phyloP scores from a whole-genome alignment of 2,888 invertebrate species.

The Pristionchus maxplancki region DNA sequence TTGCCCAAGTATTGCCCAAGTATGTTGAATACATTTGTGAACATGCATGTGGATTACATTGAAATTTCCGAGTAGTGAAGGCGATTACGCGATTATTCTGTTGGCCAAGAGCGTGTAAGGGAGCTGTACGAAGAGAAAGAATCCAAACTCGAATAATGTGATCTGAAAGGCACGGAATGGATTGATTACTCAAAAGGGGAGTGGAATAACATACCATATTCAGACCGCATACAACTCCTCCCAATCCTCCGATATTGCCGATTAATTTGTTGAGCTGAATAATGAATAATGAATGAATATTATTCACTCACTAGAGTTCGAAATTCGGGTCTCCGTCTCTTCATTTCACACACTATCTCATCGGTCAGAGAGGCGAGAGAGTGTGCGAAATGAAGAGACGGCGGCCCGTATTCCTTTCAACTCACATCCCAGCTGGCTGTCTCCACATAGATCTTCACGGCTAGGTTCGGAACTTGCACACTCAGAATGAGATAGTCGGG shows the following conservation, averaged over 20 bases:
- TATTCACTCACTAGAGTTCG: neutral
- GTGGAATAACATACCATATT: too few relatives aligned
- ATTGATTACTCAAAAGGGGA: too few relatives aligned
- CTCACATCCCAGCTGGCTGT: neutral
- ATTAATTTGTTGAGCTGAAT: neutral
- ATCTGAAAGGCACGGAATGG: neutral
- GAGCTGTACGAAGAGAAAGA: neutral
- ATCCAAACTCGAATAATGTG: neutral
- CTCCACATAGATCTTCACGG: neutral
- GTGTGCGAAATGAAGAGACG: too few relatives aligned
- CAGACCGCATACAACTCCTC: slow-evolving; percentile 1
- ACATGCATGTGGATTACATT: too few relatives aligned
- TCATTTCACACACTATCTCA: too few relatives aligned
- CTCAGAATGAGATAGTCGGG: slow-evolving; percentile 10
- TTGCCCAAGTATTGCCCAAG: too few relatives aligned
- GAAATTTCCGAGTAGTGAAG: too few relatives aligned
- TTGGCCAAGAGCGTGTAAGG: neutral
- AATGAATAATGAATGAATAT: too few relatives aligned
- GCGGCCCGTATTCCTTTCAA: too few relatives aligned
- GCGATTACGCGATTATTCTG: neutral
- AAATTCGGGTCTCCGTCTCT: too few relatives aligned
- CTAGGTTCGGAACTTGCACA: neutral
- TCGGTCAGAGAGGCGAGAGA: too few relatives aligned
- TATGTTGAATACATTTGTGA: too few relatives aligned
- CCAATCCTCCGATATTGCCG: neutral